phyloP scores from a whole-genome alignment of 2,113 vertebrate species.

The Spermophilus dauricus region DNA sequence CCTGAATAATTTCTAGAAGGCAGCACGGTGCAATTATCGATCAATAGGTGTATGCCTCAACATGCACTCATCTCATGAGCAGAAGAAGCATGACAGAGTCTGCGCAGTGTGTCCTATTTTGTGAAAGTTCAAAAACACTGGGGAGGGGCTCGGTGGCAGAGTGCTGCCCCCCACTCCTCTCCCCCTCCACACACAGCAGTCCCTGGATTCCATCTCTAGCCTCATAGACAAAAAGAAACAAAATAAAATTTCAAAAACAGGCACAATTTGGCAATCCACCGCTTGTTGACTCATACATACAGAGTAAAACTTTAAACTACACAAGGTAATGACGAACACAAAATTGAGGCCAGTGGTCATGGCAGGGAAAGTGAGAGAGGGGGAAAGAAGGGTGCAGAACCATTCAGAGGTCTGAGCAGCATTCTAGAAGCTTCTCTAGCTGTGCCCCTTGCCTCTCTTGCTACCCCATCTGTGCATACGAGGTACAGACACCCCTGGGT shows the following conservation, averaged over 20 bases:
- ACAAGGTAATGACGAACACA: background rate
- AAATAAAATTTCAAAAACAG: background rate
- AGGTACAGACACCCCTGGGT: background rate
- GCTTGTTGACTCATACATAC: background rate
- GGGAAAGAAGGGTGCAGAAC: rapidly evolving
- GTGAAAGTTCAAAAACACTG: background rate
- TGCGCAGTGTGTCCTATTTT: background rate
- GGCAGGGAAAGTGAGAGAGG: background rate
- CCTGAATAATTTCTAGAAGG: background rate
- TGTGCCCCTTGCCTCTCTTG: background rate
- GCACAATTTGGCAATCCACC: background rate
- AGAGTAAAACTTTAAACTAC: background rate
- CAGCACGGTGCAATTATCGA: background rate
- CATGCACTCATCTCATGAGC: background rate
- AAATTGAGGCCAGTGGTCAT: background rate
- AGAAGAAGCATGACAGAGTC: background rate
- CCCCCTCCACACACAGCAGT: background rate
- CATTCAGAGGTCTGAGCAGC: rapidly evolving
- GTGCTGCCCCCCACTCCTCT: background rate
- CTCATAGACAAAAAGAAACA: background rate
- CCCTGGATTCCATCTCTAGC: background rate
- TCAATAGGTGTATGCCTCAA: too few relatives aligned
- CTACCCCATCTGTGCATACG: background rate
- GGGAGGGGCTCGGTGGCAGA: background rate
- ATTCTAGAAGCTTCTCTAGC: rapidly evolving